phyloP scores from a whole-genome alignment of 30 jellyfish, hydroid and myxozoan genomes.

The Pelagia noctiluca region DNA sequence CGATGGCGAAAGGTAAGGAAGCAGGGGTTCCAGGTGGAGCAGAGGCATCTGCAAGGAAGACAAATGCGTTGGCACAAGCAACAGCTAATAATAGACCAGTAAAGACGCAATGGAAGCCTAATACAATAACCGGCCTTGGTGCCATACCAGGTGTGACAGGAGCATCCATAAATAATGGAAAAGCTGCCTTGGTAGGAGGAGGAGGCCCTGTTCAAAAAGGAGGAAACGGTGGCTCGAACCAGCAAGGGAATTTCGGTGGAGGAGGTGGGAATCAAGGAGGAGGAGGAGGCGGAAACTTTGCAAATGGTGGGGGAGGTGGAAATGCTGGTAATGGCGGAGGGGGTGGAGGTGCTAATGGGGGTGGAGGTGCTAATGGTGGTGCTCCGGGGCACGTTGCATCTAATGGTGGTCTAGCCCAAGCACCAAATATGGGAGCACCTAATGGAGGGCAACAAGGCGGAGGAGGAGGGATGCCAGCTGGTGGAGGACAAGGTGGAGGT shows the following conservation, averaged over 20 bases:
- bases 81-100: slow-evolving; percentile 30
- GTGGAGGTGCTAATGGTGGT: slow-evolving; percentile 51
- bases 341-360: slow-evolving; percentile 51
- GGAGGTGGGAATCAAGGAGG: slow-evolving; percentile 7
- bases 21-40: slow-evolving; percentile 81
- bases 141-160: slow-evolving; percentile 71
- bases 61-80: slow-evolving; percentile 54
- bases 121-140: slow-evolving; percentile 69
- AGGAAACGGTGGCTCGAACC: slow-evolving; percentile 86
- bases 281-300: not conserved
- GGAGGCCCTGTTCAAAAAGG: slow-evolving; percentile 68
- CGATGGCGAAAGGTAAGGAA: slow-evolving; percentile 56
- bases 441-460: slow-evolving; percentile 18
- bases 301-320: slow-evolving; percentile 33
- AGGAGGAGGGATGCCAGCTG: slow-evolving; percentile 22
- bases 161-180: slow-evolving; percentile 66
- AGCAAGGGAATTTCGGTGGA: too few species aligned
- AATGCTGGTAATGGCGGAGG: slow-evolving; percentile 29
- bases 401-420: slow-evolving; percentile 53
- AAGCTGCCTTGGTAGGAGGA: slow-evolving; percentile 52
- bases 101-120: slow-evolving; percentile 23
- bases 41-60: slow-evolving; percentile 50
- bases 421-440: slow-evolving; percentile 10
- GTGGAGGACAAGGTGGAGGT: slow-evolving; percentile 18
- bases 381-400: slow-evolving; percentile 50